These are phyloP conservation scores for Ceyx melanurus DNA, from an alignment of 2,113 vertebrate species.

Conservation along the genomic window DNA sequence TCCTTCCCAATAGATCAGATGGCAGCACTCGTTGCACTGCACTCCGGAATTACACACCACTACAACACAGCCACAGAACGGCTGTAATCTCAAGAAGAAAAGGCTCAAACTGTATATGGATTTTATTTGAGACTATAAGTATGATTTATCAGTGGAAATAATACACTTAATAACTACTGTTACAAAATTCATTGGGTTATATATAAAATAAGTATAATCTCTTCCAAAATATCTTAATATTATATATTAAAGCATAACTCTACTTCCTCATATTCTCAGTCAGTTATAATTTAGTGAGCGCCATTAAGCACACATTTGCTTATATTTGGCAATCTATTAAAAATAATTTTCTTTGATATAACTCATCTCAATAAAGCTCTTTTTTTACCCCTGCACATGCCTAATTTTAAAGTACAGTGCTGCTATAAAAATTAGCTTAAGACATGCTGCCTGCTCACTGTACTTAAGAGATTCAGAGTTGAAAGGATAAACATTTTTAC, in stretches of 20 bases:
- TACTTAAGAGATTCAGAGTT: neutral
- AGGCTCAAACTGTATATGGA: neutral
- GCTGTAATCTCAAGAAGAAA: neutral
- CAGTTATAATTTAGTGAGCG: neutral
- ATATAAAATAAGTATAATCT: neutral
- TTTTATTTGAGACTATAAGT: neutral
- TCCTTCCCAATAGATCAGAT: neutral
- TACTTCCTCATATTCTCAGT: slow-evolving; percentile 5
- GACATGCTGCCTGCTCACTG: neutral
- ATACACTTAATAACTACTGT: neutral
- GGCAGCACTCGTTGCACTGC: neutral
- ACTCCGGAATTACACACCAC: neutral
- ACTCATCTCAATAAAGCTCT: neutral
- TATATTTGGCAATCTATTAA: neutral
- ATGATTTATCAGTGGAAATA: neutral
- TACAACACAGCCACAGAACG: neutral
- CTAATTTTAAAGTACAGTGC: neutral
- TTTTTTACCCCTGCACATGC: neutral
- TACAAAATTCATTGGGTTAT: slow-evolving; percentile 16
- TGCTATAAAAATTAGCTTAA: slow-evolving; percentile 1
- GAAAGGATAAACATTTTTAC: neutral
- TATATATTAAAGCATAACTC: neutral
- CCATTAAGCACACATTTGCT: neutral
- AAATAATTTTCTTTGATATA: slow-evolving; percentile 17
- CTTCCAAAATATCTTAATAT: neutral